Base-by-base conservation (phyloP, 2,888 invertebrate species). In the Nudaria mundana region DNA sequence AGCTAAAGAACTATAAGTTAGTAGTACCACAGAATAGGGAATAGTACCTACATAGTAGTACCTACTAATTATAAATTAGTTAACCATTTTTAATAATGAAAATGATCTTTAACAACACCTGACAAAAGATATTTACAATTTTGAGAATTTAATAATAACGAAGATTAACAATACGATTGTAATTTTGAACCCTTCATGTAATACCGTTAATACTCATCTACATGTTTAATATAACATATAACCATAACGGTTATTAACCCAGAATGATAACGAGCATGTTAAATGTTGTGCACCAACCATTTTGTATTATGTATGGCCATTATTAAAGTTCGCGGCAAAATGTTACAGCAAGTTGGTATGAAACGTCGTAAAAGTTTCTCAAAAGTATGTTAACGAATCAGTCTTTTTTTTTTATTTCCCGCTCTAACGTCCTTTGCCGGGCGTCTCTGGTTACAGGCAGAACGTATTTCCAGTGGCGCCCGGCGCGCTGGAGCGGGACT, bases 181-280 rank as follows among this genome's bases (percentile, higher is more conserved):
- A 40, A n/a, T n/a, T n/a, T 43, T 0, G 56, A 57, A 61, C 57
- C 52, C n/a, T 0, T 7, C 0, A 1, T 2, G 8, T 39, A 26
- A 14, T n/a, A 11, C 5, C 25, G 29, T n/a, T 14, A 8, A 14
- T 13, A 16, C 1, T 12, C 18, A 5, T 32, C 40, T 11, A 12
- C 32, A 26, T 40, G 51, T 52, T 56, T 48, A 48, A 48, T 42
- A 57, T 62, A 63, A 69, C 63, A 57, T 52, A 16, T 53, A 35
- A 20, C 48, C 49, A 51, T 67, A 73, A 68, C 69, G 62, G 66
- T 71, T 65, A 69, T 58, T 56, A 51, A 56, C 56, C 68, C 64
- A 50, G 64, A 67, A 65, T 51, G 43, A 55, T 66, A 73, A 76
- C 74, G 71, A 76, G 68, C 52, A 33, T 44, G 59, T 69, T 65